Evolutionary conservation across 1,140 invertebrate species (phyloP).

Genomic region (Ptiloglossa arizonensis): DNA sequence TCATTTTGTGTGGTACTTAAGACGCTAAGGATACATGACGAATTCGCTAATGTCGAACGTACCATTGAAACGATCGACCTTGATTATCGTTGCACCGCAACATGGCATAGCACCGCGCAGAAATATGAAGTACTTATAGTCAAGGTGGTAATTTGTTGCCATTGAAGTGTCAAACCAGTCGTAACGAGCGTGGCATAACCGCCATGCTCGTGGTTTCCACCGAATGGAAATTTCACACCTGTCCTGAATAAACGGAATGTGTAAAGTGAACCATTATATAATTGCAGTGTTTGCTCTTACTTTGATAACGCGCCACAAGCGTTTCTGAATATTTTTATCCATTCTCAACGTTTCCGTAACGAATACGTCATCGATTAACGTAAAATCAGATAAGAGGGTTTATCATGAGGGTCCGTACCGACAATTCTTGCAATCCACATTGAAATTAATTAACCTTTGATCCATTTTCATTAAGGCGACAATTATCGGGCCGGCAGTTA

Average conservation of each 20-base stretch:
- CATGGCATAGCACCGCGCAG: neutral
- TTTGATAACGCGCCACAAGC: neutral
- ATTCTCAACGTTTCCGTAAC: too few species aligned
- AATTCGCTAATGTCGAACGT: neutral
- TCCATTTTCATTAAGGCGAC: constrained; percentile 33
- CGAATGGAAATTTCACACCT: neutral
- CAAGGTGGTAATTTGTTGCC: neutral
- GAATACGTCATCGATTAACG: neutral
- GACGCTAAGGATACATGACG: neutral
- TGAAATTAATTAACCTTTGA: constrained; percentile 49
- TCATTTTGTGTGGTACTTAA: neutral
- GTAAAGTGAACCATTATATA: neutral
- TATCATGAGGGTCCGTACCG: neutral
- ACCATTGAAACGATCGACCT: neutral
- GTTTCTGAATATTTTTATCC: neutral
- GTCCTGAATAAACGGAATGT: neutral
- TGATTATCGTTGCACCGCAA: neutral
- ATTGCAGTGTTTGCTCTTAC: neutral
- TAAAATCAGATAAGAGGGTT: constrained; percentile 22
- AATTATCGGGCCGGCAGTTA: constrained; percentile 27
- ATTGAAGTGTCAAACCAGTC: neutral
- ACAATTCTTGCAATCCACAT: constrained; percentile 17
- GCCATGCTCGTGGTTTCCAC: neutral
- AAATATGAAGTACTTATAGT: neutral
- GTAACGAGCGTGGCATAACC: too few species aligned